phyloP scores from a whole-genome alignment of 2,113 vertebrate genomes.

The Macrotis lagotis region DNA sequence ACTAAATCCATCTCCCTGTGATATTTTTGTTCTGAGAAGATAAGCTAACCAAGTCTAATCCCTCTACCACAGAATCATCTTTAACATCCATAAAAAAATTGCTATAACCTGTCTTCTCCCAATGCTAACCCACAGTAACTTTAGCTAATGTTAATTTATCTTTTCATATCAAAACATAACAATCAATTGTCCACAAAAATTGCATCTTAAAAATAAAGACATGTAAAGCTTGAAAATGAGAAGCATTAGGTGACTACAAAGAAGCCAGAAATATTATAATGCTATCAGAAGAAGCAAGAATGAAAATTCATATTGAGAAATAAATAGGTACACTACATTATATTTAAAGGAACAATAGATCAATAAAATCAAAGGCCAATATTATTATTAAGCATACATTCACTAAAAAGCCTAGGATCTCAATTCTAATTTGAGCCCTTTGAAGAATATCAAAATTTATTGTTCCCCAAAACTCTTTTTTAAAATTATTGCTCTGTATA shows the following conservation, averaged over 20 bases:
- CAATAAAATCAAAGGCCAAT: no score
- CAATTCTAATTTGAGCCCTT: neutral
- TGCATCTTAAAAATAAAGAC: no score
- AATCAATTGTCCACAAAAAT: no score
- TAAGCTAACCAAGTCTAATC: neutral
- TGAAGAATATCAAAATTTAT: neutral
- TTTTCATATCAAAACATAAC: neutral
- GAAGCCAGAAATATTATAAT: no score
- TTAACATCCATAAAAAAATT: neutral
- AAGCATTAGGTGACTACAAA: no score
- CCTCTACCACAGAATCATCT: neutral
- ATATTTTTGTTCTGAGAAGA: neutral
- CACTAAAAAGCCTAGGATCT: no score
- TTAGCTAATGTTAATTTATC: neutral
- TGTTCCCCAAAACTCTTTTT: neutral
- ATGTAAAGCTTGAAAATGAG: no score
- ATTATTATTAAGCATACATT: no score
- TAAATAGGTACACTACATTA: no score
- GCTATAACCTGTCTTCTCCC: neutral
- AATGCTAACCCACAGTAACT: neutral
- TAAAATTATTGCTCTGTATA: neutral
- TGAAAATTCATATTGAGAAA: no score
- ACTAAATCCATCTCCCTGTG: neutral
- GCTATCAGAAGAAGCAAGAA: no score
- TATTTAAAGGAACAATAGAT: no score